A percentile compares a stretch with the other conserved stretches of the same genome.
Evolutionary conservation across 2,113 vertebrate species (phyloP).

Genomic region (Actenoides lindsayi): DNA sequence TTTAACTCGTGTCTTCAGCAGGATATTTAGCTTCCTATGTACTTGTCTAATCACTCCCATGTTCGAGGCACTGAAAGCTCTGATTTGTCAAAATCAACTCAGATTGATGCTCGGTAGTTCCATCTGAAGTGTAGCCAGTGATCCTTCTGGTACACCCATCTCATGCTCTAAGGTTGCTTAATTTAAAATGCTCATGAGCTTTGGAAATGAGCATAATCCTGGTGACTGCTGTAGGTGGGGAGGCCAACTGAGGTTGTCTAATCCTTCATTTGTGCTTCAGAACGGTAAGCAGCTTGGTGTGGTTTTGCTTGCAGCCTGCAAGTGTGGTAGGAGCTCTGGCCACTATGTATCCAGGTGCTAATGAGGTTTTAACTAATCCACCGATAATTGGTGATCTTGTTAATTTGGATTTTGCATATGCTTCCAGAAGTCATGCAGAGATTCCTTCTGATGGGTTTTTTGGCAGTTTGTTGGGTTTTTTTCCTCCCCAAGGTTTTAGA

Average conservation of each 20-base stretch:
- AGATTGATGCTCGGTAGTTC: background rate
- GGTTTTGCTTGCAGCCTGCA: background rate
- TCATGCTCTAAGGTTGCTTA: background rate
- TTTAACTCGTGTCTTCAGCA: background rate
- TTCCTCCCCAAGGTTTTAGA: background rate
- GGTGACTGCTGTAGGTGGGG: background rate
- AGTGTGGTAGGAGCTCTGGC: background rate
- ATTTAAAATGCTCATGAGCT: background rate
- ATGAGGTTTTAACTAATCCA: background rate
- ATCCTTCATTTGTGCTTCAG: slow-evolving; percentile 16
- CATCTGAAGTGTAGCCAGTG: background rate
- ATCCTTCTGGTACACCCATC: background rate
- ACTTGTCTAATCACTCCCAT: background rate
- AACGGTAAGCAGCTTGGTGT: slow-evolving; percentile 14
- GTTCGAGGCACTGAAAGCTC: background rate
- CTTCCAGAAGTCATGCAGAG: background rate
- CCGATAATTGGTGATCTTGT: background rate
- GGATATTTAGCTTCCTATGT: background rate
- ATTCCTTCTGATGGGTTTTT: background rate
- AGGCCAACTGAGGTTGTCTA: background rate
- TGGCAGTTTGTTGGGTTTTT: background rate
- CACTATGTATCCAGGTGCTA: background rate
- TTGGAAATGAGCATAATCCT: background rate
- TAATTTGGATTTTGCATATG: background rate
- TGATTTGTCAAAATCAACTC: background rate